Percentiles rank a stretch among this genome's conserved stretches.
These are phyloP conservation scores for Proterorhinus semilunaris DNA, from an alignment of 2,113 vertebrate genomes.

Conservation along the genomic window DNA sequence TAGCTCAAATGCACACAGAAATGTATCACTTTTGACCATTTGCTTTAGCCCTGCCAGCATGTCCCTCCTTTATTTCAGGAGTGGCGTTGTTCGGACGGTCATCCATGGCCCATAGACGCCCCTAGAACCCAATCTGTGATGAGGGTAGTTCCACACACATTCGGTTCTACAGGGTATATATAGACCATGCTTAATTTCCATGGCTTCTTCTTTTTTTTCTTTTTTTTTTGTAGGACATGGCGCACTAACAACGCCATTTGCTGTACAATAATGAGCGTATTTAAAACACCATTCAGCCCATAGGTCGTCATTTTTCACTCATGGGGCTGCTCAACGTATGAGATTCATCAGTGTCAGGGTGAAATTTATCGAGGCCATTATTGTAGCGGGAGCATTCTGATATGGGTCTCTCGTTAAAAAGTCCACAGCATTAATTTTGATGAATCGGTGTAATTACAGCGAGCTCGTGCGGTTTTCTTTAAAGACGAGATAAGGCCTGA, in stretches of 20 bases:
- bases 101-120: constrained; percentile 73
- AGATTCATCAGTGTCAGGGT: constrained; percentile 16
- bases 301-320: constrained; percentile 4
- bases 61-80: no score
- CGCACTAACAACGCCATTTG: not conserved
- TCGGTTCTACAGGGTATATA: constrained; percentile 78
- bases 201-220: constrained; percentile 30
- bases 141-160: constrained; percentile 72
- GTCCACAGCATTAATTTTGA: constrained; percentile 40
- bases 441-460: constrained; percentile 36
- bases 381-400: constrained; percentile 28
- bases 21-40: no score
- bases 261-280: constrained; percentile 15
- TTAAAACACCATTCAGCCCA: constrained; percentile 3
- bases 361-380: constrained; percentile 39
- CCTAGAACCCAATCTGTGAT: constrained; percentile 77
- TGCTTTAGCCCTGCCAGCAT: no score
- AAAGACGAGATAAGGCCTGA: not conserved
- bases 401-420: constrained; percentile 46
- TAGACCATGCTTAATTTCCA: constrained; percentile 50
- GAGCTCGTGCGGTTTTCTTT: not conserved
- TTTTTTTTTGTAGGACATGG: not conserved
- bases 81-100: constrained; percentile 35
- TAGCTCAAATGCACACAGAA: no score
- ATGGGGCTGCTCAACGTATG: constrained; percentile 8